Evolutionary conservation across 1,140 invertebrate genomes (phyloP), one percentile per base, ranked within the genome.

Genomic region (Thaumatotibia leucotreta): DNA sequence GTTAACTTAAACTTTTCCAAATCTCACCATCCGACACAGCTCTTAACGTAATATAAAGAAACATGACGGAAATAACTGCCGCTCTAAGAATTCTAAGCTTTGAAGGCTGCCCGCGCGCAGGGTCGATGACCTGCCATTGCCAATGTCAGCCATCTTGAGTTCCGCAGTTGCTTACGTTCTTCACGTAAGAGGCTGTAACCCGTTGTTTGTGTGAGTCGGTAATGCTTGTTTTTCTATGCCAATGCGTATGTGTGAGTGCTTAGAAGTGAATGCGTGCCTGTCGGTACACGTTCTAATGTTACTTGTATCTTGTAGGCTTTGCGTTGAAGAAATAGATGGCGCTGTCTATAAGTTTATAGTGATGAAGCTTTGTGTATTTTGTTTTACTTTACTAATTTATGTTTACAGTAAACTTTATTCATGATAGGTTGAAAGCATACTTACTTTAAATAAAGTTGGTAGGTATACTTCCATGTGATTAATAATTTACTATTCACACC

Each of bases 81-180:
- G 81, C 84, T 88, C 88, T 88, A 90, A 90, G 79, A 83, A 84
- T 86, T 84, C 88, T 88, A 87, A 88, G 86, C 88, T 86, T 84
- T 83, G 86, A 89, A 90, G 86, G 86, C 84, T 89, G 81, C 80
- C 80, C 78, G 73, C 73, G 79, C 83, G 79, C 78, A 74, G 79
- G 86, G 77, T 90, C 85, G 86, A 83, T 72, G 88, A 87, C 86
- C 79, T 65, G 66, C 79, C 88, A 90, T 87, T 89, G 88, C 88
- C 88, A 89, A 90, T 89, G 86, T 91, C 86, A 91, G 86, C 86
- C 85, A 90, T 88, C 82, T 88, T 88, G 86, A 87, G 86, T 88
- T 88, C 86, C 87, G 87, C 86, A 84, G 76, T 83, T 80, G 87
- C 85, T 89, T 89, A 88, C 85, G 84, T 87, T 84, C 84, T 80